Base-by-base conservation (phyloP, 2,797 vertebrate species). In the Alfaro cultratus region DNA sequence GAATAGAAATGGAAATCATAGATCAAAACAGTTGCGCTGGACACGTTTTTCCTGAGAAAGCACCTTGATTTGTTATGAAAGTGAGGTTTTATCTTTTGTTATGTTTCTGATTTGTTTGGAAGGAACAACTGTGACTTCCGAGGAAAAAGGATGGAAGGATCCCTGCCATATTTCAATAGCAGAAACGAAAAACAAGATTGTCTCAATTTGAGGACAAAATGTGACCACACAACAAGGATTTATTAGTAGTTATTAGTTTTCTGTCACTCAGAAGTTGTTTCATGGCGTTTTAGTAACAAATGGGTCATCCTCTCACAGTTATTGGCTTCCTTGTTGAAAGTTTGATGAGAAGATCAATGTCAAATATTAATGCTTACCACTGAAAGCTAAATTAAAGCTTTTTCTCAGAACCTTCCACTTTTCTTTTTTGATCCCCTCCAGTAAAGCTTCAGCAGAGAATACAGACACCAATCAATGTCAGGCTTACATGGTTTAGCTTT, bases 1-100 rank as follows among this genome's bases (percentile, higher is more conserved):
- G 82, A 86, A 80, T 87, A 85, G 81, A 86, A 87, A 84, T 78
- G 49, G 80, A 83, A 87, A 88, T 90, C 74, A 23, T 53, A 57
- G 77, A 84, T 87, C 84, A 84, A 85, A 90, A 79, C 31, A 67
- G 73, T 79, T 79, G 26, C 55, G 85, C 75, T 46, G 57, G 47
- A 78, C 47, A 49, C 41, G 71, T 46, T 82, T 31, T 74, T n/a
- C 21, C 70, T 18, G 75, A 73, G 76, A 81, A 82, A 85, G 82
- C 31, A 68, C 45, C 70, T 55, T 46, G 75, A 80, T 92, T 71
- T 78, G 87, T 86, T 80, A 86, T 85, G 49, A 72, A 57, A 53
- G 49, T 46, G 75, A 36, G 72, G 6, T 76, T 79, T 53, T 76
- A 53, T 83, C n/a, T 78, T 21, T 55, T 74, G 13, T 7, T 53